These are phyloP conservation scores for Ferdinandea cuprea DNA, from an alignment of 2,888 invertebrate genomes.

Conservation along the genomic window DNA sequence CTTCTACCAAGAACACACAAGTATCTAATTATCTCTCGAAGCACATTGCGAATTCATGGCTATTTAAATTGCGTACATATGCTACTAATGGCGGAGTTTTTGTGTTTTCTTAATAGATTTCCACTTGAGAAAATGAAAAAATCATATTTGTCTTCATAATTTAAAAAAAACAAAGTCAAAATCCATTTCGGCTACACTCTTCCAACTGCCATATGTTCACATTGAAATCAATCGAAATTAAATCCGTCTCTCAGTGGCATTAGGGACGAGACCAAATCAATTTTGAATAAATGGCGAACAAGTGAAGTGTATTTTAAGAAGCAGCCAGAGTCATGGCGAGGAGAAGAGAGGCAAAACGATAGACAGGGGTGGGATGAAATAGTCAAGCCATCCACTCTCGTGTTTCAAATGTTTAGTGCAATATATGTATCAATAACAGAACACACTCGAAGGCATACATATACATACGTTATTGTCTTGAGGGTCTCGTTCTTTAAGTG, in stretches of 20 bases:
- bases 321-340: no score
- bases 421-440: slow-evolving; percentile 62
- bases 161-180: slow-evolving; percentile 26
- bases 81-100: no score
- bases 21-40: neutral
- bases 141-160: slow-evolving; percentile 21
- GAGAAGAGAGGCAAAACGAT: no score
- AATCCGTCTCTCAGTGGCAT: slow-evolving; percentile 58
- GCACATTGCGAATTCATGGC: neutral
- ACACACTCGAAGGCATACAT: slow-evolving; percentile 21
- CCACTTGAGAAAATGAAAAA: neutral
- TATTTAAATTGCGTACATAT: slow-evolving; percentile 5
- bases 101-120: no score
- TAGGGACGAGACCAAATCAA: slow-evolving; percentile 57
- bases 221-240: slow-evolving; percentile 63
- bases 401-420: slow-evolving; percentile 10
- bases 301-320: slow-evolving; percentile 50
- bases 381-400: slow-evolving; percentile 23
- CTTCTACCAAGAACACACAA: no score
- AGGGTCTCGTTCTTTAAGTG: slow-evolving; percentile 62
- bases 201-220: slow-evolving; percentile 50
- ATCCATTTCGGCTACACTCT: slow-evolving; percentile 35
- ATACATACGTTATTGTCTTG: neutral
- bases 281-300: slow-evolving; percentile 66
- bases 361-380: no score